These are phyloP conservation scores for Scaptomyza parva DNA, from an alignment of 2,888 invertebrate genomes.

Conservation along the genomic window DNA sequence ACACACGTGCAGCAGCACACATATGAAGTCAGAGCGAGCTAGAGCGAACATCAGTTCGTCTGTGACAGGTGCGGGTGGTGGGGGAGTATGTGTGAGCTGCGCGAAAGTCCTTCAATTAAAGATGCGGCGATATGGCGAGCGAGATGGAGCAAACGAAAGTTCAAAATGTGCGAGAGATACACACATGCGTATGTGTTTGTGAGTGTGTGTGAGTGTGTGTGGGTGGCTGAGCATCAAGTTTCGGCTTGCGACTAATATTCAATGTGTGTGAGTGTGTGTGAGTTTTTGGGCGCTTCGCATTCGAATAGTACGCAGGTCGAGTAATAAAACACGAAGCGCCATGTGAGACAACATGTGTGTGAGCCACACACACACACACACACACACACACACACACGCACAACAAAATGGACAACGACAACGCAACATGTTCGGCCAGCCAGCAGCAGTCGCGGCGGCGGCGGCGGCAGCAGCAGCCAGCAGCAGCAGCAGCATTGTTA, in stretches of 20 bases:
- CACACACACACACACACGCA: slow-evolving; percentile 40
- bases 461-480: slow-evolving; percentile 22
- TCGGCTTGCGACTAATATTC: slow-evolving; percentile 56
- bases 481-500: slow-evolving; percentile 21
- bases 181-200: slow-evolving; percentile 16
- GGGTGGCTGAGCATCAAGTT: slow-evolving; percentile 37
- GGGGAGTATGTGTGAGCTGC: slow-evolving; percentile 59
- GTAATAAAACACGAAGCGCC: slow-evolving; percentile 78
- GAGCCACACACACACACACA: slow-evolving; percentile 35
- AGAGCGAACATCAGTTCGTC: slow-evolving; percentile 52
- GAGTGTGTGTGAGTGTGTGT: slow-evolving; percentile 7
- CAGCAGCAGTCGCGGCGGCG: slow-evolving; percentile 31
- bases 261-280: slow-evolving; percentile 39
- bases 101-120: slow-evolving; percentile 81
- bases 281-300: slow-evolving; percentile 57
- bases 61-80: slow-evolving; percentile 25
- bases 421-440: slow-evolving; percentile 80
- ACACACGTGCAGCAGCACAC: too few species aligned
- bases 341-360: slow-evolving; percentile 70
- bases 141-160: slow-evolving; percentile 77
- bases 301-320: slow-evolving; percentile 77
- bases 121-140: slow-evolving; percentile 75
- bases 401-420: slow-evolving; percentile 64
- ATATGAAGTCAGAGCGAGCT: slow-evolving; percentile 59
- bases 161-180: slow-evolving; percentile 73